A percentile compares a stretch with the other conserved stretches of the same genome.
Evolutionary conservation across 2,888 invertebrate genomes (phyloP).

Genomic region (Tachina lurida): DNA sequence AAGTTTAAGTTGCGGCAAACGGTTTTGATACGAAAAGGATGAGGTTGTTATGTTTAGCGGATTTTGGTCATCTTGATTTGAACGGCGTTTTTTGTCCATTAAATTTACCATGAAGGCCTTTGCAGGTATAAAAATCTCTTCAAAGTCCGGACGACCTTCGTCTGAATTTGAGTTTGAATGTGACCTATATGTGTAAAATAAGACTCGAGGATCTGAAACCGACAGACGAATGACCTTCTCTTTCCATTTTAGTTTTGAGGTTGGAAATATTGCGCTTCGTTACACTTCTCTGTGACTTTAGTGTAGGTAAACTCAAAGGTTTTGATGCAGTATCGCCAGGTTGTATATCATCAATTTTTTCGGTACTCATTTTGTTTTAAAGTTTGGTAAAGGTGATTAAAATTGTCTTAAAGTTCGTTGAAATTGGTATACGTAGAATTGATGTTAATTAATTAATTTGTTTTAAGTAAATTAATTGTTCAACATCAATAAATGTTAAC

Average conservation of each 20-base stretch:
- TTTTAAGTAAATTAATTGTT: no score
- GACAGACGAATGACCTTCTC: background rate
- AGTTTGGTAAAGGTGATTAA: no score
- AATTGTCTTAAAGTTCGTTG: no score
- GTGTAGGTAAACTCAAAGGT: background rate
- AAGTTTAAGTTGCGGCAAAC: no score
- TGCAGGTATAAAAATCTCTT: background rate
- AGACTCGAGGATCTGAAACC: background rate
- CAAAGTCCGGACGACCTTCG: background rate
- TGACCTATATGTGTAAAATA: constrained; percentile 17
- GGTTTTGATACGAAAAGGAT: background rate
- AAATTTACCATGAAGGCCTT: constrained; percentile 15
- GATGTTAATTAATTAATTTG: no score
- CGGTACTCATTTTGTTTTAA: no score
- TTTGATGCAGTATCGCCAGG: no score
- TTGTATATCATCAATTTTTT: no score
- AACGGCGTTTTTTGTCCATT: background rate
- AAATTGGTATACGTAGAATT: no score
- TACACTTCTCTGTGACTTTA: background rate
- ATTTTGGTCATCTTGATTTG: background rate
- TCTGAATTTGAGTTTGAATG: constrained; percentile 27
- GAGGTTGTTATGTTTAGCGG: background rate
- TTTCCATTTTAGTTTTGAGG: constrained; percentile 16
- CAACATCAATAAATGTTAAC: no score
- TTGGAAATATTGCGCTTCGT: constrained; percentile 13